Percentiles rank a stretch among this genome's conserved stretches.
These are phyloP conservation scores for Pipistrellus kuhlii DNA, from an alignment of 2,797 vertebrate genomes.

Conservation along the genomic window DNA sequence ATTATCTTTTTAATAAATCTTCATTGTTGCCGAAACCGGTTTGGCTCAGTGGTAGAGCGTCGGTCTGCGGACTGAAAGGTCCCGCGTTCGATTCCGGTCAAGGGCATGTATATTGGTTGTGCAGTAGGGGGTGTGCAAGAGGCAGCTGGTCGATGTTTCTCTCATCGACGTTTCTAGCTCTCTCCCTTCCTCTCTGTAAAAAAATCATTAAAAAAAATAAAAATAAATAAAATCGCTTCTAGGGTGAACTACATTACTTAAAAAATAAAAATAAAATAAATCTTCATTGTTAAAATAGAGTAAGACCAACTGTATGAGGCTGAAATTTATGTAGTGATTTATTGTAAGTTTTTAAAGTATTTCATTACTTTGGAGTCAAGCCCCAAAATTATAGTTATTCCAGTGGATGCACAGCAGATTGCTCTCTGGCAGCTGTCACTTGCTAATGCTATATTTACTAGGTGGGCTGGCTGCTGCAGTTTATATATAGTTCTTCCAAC, in stretches of 20 bases:
- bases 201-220: too few species aligned
- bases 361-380: not conserved
- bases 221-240: too few species aligned
- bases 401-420: not conserved
- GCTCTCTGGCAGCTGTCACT: not conserved
- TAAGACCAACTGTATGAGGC: not conserved
- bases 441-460: not conserved
- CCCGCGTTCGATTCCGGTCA: too few species aligned
- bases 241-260: too few species aligned
- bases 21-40: not conserved
- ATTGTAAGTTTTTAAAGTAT: not conserved
- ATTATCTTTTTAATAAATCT: not conserved
- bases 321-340: not conserved
- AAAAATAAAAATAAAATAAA: not conserved
- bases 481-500: not conserved
- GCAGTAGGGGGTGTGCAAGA: too few species aligned
- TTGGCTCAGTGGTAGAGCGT: too few species aligned
- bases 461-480: not conserved
- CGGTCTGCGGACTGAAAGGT: too few species aligned
- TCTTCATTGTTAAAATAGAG: constrained; percentile 26
- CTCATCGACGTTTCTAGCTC: too few species aligned
- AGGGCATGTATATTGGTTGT: too few species aligned
- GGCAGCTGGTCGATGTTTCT: too few species aligned
- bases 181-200: too few species aligned
- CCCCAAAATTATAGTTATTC: not conserved